These are phyloP conservation scores for Drosophila incognita DNA, from an alignment of 2,888 invertebrate species.

Conservation along the genomic window DNA sequence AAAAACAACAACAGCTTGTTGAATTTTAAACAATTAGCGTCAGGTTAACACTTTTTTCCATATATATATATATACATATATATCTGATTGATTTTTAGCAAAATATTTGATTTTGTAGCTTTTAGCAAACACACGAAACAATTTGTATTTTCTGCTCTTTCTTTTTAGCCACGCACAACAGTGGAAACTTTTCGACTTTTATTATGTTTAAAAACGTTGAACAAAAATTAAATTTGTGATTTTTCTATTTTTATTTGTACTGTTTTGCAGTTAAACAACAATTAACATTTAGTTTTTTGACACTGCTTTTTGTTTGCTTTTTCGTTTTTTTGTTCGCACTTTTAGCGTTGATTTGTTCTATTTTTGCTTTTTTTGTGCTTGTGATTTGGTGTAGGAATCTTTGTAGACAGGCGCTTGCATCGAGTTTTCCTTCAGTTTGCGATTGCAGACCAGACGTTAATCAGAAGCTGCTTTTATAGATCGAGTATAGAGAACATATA, in stretches of 20 bases:
- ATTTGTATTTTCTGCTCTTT: slow-evolving; percentile 31
- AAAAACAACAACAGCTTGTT: slow-evolving; percentile 32
- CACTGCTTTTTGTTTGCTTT: slow-evolving; percentile 13
- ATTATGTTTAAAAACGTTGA: slow-evolving; percentile 62
- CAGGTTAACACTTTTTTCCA: slow-evolving; percentile 68
- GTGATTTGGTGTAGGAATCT: slow-evolving; percentile 17
- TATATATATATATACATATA: slow-evolving; percentile 21
- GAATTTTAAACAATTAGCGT: slow-evolving; percentile 66
- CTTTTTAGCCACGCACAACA: slow-evolving; percentile 77
- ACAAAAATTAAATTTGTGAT: slow-evolving; percentile 58
- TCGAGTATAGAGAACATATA: slow-evolving; percentile 6
- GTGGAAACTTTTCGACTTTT: slow-evolving; percentile 35
- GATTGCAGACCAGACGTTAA: slow-evolving; percentile 42
- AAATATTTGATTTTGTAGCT: slow-evolving; percentile 34
- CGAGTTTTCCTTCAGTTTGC: slow-evolving; percentile 56
- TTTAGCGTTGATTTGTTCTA: slow-evolving; percentile 25
- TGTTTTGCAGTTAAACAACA: slow-evolving; percentile 44
- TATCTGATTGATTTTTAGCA: slow-evolving; percentile 12
- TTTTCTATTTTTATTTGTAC: slow-evolving; percentile 16
- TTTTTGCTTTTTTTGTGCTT: slow-evolving; percentile 11
- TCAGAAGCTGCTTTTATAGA: slow-evolving; percentile 54
- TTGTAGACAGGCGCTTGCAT: slow-evolving; percentile 53
- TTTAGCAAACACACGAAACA: slow-evolving; percentile 48
- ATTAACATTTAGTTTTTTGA: slow-evolving; percentile 56
- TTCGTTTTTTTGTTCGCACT: slow-evolving; percentile 45